Percentiles rank a stretch among this genome's conserved stretches.
Conservation (phyloP, 2,888 invertebrate genomes). For the Orthosia incerta region DNA sequence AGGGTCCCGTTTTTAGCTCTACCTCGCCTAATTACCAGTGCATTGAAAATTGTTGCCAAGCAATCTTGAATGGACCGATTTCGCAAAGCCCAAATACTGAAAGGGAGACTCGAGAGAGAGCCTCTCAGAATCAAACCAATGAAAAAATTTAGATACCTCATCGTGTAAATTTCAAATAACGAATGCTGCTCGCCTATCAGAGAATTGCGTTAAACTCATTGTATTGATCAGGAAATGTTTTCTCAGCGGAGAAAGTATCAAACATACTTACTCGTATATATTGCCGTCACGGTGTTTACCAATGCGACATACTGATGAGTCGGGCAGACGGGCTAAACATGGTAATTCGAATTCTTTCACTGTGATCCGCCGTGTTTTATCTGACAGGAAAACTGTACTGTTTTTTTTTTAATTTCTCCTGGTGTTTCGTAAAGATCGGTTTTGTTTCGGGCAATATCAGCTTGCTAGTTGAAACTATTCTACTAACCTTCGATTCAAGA, state of each 20-base stretch:
- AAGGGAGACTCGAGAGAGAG: too few species aligned
- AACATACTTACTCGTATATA: conserved; percentile 26
- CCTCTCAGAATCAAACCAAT: too few species aligned
- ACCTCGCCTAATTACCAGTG: not conserved
- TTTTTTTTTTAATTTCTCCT: too few species aligned
- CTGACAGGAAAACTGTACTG: not conserved
- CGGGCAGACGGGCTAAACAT: conserved; percentile 34
- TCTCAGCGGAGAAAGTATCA: conserved; percentile 56
- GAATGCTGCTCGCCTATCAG: not conserved
- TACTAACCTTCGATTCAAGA: too few species aligned
- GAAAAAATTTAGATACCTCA: too few species aligned
- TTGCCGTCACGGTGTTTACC: conserved; percentile 52
- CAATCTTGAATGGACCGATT: not conserved
- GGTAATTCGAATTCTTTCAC: conserved; percentile 59
- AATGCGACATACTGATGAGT: conserved; percentile 53
- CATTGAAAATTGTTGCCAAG: not conserved
- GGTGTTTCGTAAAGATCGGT: too few species aligned
- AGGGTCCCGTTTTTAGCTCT: too few species aligned
- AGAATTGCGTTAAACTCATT: conserved; percentile 21
- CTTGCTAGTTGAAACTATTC: too few species aligned
- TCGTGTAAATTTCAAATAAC: not conserved
- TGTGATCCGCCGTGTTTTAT: conserved; percentile 21
- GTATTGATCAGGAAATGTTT: conserved; percentile 57
- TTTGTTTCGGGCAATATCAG: too few species aligned
- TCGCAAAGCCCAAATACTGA: too few species aligned